Conservation (phyloP, 2,113 vertebrate species). For the Chascanopsetta lugubris region DNA sequence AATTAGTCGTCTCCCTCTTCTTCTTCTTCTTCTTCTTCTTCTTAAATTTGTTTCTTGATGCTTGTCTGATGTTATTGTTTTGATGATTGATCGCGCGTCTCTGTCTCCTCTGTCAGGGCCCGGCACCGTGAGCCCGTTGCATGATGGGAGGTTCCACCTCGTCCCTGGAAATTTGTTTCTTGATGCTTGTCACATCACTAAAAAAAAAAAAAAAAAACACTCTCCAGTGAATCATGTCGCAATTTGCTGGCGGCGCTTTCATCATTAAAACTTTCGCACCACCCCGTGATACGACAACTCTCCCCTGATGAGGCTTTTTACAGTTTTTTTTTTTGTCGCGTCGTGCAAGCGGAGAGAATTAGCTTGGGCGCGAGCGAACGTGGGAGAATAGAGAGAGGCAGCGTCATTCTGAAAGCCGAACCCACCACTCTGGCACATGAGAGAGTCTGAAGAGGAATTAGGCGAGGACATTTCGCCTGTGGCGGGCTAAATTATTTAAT, state of each 20-base stretch:
- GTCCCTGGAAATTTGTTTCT: constrained; percentile 38
- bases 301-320: constrained; percentile 48
- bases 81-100: background rate
- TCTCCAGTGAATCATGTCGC: constrained; percentile 57
- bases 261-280: constrained; percentile 69
- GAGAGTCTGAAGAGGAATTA: constrained; percentile 17
- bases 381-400: constrained; percentile 13
- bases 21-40: background rate
- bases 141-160: constrained; percentile 67
- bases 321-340: too few species aligned
- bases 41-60: too few species aligned
- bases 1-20: background rate
- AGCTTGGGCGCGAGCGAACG: constrained; percentile 23
- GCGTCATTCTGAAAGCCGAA: constrained; percentile 36
- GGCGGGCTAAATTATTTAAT: constrained; percentile 33
- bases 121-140: constrained; percentile 33
- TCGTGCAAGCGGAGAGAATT: constrained; percentile 44
- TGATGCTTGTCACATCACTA: constrained; percentile 35
- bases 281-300: constrained; percentile 47
- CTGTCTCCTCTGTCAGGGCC: constrained; percentile 10
- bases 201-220: constrained; percentile 9
- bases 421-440: constrained; percentile 7
- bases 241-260: constrained; percentile 67
- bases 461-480: constrained; percentile 8
- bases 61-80: too few species aligned